These are phyloP conservation scores for Pungitius pungitius DNA, from an alignment of 2,113 vertebrate genomes.

Conservation along the genomic window DNA sequence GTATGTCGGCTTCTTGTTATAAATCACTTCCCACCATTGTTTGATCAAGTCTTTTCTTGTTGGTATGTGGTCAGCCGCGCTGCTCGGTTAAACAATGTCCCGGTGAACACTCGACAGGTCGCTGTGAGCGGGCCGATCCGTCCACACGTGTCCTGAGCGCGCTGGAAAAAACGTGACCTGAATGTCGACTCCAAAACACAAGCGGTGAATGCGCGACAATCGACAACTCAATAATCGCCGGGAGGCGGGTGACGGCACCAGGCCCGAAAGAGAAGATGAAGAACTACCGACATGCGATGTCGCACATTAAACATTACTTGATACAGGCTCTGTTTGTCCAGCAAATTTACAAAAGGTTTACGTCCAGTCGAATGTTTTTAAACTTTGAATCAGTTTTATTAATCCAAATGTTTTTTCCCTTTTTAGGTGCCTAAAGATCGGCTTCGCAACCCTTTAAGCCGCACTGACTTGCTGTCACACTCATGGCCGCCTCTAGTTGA, in stretches of 20 bases:
- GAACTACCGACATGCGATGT: background rate
- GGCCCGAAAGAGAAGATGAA: background rate
- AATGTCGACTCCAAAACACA: slow-evolving; percentile 29
- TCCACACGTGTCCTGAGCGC: background rate
- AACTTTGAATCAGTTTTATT: slow-evolving; percentile 18
- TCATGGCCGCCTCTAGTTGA: slow-evolving; percentile 81
- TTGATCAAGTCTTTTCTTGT: slow-evolving; percentile 1
- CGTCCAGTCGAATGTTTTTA: background rate
- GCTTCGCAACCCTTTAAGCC: slow-evolving; percentile 29
- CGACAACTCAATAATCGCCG: slow-evolving; percentile 40
- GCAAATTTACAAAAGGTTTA: background rate
- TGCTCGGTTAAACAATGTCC: slow-evolving; percentile 27
- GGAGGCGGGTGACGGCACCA: slow-evolving; percentile 10
- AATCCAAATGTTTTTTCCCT: background rate
- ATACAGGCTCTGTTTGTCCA: background rate
- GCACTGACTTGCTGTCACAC: slow-evolving; percentile 62
- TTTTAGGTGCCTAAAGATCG: slow-evolving; percentile 63
- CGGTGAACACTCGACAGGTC: background rate
- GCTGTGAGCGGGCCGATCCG: slow-evolving; percentile 1
- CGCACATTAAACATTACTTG: background rate
- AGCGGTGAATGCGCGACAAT: slow-evolving; percentile 8
- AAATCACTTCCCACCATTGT: slow-evolving; percentile 3
- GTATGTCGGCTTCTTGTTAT: background rate
- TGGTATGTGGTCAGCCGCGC: background rate
- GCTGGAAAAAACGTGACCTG: slow-evolving; percentile 18